A percentile compares a stretch with the other conserved stretches of the same genome.
Conservation (phyloP, 2,888 invertebrate species). For the Noctua comes region DNA sequence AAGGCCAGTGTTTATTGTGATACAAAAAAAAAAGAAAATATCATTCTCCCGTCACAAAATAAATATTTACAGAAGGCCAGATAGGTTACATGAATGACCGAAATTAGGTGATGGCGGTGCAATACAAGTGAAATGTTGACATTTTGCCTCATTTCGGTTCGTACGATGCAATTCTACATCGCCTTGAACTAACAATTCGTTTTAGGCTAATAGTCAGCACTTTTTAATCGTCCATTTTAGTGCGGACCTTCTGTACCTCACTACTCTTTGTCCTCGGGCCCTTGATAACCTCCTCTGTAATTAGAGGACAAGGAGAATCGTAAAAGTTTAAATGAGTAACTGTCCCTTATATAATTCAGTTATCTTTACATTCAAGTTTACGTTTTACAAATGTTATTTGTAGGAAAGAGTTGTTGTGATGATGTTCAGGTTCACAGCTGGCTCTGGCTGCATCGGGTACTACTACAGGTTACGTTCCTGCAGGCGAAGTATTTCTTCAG, state of each 20-base stretch:
- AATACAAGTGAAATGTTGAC: not conserved
- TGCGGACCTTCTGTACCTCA: conserved; percentile 2
- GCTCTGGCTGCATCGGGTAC: not conserved
- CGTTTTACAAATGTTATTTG: conserved; percentile 42
- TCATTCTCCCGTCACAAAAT: conserved; percentile 27
- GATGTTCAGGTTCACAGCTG: not conserved
- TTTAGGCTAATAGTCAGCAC: not conserved
- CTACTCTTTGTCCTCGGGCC: conserved; percentile 17
- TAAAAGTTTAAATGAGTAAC: conserved; percentile 62
- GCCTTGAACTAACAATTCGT: not conserved
- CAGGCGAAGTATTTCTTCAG: not conserved
- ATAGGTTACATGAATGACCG: not conserved
- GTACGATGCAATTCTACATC: not conserved
- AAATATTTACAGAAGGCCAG: not conserved
- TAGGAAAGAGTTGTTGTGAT: conserved; percentile 44
- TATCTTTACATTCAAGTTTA: conserved; percentile 56
- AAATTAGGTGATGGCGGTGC: not conserved
- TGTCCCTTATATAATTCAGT: conserved; percentile 58
- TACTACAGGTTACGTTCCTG: not conserved
- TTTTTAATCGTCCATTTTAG: not conserved
- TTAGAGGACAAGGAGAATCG: conserved; percentile 58
- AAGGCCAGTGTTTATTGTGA: conserved; percentile 61
- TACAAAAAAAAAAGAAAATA: conserved; percentile 68
- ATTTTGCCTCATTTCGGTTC: not conserved
- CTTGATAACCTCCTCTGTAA: conserved; percentile 66